Base-by-base conservation (phyloP, 2,888 invertebrate genomes). In the Ochropleura plecta region DNA sequence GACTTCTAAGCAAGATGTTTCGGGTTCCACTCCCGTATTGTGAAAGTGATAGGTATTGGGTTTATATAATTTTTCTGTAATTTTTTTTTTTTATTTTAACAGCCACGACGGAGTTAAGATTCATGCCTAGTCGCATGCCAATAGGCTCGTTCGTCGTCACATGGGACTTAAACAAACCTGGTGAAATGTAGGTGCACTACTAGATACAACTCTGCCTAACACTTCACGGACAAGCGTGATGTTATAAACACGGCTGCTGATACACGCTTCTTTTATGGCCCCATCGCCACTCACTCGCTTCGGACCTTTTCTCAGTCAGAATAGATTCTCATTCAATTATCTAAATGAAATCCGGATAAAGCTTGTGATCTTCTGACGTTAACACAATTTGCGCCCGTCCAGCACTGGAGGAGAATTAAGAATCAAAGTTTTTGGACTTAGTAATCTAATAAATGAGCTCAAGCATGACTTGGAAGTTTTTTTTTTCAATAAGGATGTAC, bases 251-350 rank as follows among this genome's bases (percentile, higher is more conserved):
- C 30, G 30, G 30, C 57, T 7, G 8, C 30, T 4, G 30, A 0
- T 30, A 59, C 46, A 8, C 86, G 82, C 87, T 18, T 1, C 14
- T 81, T 85, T 88, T 62, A n/a, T 90, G 80, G 93, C 94, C 90
- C 72, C 82, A 78, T 75, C 83, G 76, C 73, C 57, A 76, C 85
- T 85, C 85, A 88, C 89, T 88, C 88, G 88, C 85, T 81, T 85
- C 86, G 91, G 92, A 92, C 94, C 94, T 94, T 95, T 94, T 93
- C 93, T 92, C 92, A 93, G 93, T 91, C 92, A 93, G 93, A 94
- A 93, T 94, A 95, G 93, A 94, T 94, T 93, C 94, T 95, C 94
- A 96, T 96, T 96, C 95, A 95, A 96, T 96, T 96, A 96, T 94
- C 95, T 94, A 94, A 96, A 96, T 95, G 94, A 95, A 96, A 96